Conservation (phyloP, 2,888 invertebrate genomes). For the Drosophila borborema region DNA sequence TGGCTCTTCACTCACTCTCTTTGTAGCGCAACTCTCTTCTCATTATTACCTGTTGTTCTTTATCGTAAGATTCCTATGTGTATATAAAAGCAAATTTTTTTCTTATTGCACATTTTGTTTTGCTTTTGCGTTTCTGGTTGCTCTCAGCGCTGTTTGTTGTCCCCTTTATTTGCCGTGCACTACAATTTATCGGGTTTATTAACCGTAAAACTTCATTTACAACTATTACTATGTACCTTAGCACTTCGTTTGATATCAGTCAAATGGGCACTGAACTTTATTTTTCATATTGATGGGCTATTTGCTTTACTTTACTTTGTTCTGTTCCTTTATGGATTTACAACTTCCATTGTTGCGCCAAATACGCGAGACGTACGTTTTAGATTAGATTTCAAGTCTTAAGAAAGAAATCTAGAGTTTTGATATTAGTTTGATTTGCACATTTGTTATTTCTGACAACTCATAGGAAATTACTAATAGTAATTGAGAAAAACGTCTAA, state of each 20-base stretch:
- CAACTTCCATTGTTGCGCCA: not conserved
- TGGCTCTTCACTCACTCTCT: constrained; percentile 13
- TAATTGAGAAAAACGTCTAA: too few species aligned
- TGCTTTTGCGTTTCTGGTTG: constrained; percentile 62
- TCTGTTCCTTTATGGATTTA: constrained; percentile 31
- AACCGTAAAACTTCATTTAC: constrained; percentile 62
- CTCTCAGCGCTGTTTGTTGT: constrained; percentile 21
- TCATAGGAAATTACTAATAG: not conserved
- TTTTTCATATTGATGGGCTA: constrained; percentile 21
- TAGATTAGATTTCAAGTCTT: constrained; percentile 33
- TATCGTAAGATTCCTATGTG: constrained; percentile 16
- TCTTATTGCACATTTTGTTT: constrained; percentile 66
- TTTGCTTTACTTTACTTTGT: constrained; percentile 2
- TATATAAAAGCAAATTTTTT: constrained; percentile 14
- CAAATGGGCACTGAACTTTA: constrained; percentile 51
- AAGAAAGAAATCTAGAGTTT: not conserved
- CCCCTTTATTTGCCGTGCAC: constrained; percentile 54
- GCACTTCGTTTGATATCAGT: constrained; percentile 50
- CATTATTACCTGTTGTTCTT: constrained; percentile 26
- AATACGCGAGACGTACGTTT: not conserved
- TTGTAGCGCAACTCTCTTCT: not conserved
- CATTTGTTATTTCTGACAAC: not conserved
- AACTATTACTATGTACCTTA: constrained; percentile 38
- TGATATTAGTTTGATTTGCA: not conserved
- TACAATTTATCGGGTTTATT: constrained; percentile 67